phyloP scores from a whole-genome alignment of 2,797 vertebrate genomes.

The Sebastes diaconus region DNA sequence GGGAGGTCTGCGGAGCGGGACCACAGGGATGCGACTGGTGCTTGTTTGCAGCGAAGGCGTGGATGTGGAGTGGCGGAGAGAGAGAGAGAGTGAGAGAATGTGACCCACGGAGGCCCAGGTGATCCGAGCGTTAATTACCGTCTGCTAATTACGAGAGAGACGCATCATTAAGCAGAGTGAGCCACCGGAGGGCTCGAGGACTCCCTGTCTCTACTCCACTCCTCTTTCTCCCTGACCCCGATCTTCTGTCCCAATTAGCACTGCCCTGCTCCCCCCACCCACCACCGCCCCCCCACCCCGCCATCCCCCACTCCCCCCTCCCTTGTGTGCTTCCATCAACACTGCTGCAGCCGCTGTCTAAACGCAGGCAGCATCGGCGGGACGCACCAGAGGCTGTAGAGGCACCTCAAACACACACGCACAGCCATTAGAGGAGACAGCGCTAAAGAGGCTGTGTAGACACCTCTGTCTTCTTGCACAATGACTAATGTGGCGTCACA shows the following conservation, averaged over 20 bases:
- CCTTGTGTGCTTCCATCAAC: constrained; percentile 71
- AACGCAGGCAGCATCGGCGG: constrained; percentile 58
- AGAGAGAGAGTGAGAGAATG: constrained; percentile 49
- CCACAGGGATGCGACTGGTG: constrained; percentile 39
- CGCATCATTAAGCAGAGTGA: constrained; percentile 79
- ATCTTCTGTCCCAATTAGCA: constrained; percentile 84
- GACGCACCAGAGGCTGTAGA: constrained; percentile 29
- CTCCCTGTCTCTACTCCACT: constrained; percentile 62
- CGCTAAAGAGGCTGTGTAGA: constrained; percentile 71
- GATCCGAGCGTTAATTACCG: constrained; percentile 80
- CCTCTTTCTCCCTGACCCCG: constrained; percentile 73
- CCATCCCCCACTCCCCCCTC: not conserved
- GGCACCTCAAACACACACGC: constrained; percentile 18
- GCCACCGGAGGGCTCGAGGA: constrained; percentile 71
- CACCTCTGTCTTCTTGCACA: constrained; percentile 72
- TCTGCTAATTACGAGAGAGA: constrained; percentile 80
- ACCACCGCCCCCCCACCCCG: too few species aligned
- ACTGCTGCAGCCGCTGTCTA: constrained; percentile 69
- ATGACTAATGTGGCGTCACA: constrained; percentile 79
- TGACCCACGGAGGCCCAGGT: constrained; percentile 74
- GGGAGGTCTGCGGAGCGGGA: constrained; percentile 7
- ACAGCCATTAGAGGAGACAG: constrained; percentile 69
- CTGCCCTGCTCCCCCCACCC: constrained; percentile 39
- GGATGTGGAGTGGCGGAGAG: constrained; percentile 39
- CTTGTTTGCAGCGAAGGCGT: constrained; percentile 41